Base-by-base conservation (phyloP, 1,140 invertebrate species). In the Homalodisca vitripennis region DNA sequence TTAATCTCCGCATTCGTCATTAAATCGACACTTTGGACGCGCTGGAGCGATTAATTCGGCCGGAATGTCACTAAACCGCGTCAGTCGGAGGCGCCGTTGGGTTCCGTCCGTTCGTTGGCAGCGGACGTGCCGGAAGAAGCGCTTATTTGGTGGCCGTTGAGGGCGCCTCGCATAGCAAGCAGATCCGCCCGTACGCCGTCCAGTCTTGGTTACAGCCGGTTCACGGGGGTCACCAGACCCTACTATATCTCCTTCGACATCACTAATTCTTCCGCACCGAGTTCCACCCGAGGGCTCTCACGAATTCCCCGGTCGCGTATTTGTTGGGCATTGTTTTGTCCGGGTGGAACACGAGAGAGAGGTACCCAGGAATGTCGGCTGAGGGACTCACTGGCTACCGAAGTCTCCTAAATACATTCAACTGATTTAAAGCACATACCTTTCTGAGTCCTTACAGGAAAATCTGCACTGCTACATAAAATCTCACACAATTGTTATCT, bases 291-390 rank as follows among this genome's bases (percentile, higher is more conserved):
- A 41, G 34, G 34, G 17, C 6, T 41, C 17, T 6, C 34, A 17
- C 34, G 34, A 6, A 41, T 41, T 10, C 34, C 34, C 55, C 55
- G 55, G 2, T 27, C 14, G 48, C 48, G 55, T 60, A 12, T 26
- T 60, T 60, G 55, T 60, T 27, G 55, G 55, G 22, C 55, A 27
- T 60, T 60, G 55, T 60, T 41, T 41, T 41, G 17, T 41, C 34
- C 17, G 34, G 6, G 34, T 6, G 34, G 17, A 17, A 41, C 6
- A 6, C 6, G 6, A 41, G 17, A 41, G n/a, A n/a, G n/a, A n/a
- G n/a, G n/a, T n/a, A n/a, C n/a, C n/a, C n/a, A n/a, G n/a, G n/a
- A n/a, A n/a, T n/a, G n/a, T n/a, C n/a, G n/a, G n/a, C n/a, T n/a
- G n/a, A n/a, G n/a, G n/a, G n/a, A n/a, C n/a, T n/a, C n/a, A n/a